A percentile compares a stretch with the other conserved stretches of the same genome.
phyloP scores from a whole-genome alignment of 2,888 invertebrate species.

The Cosmia pyralina region DNA sequence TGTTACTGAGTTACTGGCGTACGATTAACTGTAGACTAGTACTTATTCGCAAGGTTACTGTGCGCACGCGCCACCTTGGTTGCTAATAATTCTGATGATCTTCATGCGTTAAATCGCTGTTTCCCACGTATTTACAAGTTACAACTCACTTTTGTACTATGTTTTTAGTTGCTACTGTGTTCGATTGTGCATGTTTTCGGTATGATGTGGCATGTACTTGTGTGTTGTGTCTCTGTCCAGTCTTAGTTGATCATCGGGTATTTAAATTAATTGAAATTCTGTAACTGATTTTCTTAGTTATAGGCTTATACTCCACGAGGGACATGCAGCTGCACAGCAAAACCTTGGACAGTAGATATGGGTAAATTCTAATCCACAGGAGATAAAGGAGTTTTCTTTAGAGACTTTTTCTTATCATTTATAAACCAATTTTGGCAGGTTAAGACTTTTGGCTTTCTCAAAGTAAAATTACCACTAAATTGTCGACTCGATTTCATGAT shows the following conservation, averaged over 20 bases:
- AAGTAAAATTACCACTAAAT: neutral
- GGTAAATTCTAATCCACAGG: neutral
- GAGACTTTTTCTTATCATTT: too few species aligned
- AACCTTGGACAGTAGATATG: neutral
- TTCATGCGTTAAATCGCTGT: slow-evolving; percentile 79
- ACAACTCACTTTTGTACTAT: slow-evolving; percentile 58
- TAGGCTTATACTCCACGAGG: neutral
- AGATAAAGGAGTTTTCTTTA: too few species aligned
- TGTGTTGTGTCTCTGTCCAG: neutral
- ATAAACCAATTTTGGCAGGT: neutral
- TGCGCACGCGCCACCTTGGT: slow-evolving; percentile 85
- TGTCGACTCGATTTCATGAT: neutral
- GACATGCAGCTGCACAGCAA: neutral
- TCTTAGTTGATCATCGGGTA: neutral
- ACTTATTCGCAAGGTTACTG: slow-evolving; percentile 85
- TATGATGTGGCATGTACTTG: slow-evolving; percentile 13
- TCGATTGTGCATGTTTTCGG: neutral
- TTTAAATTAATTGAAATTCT: neutral
- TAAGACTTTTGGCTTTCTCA: neutral
- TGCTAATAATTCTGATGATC: slow-evolving; percentile 83
- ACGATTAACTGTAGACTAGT: slow-evolving; percentile 47
- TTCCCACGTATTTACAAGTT: slow-evolving; percentile 79
- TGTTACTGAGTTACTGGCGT: slow-evolving; percentile 14
- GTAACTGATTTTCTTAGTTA: neutral
- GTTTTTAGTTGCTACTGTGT: slow-evolving; percentile 44